Evolutionary conservation across 2,888 invertebrate species (phyloP).

Genomic region (Trichogramma evanescens): DNA sequence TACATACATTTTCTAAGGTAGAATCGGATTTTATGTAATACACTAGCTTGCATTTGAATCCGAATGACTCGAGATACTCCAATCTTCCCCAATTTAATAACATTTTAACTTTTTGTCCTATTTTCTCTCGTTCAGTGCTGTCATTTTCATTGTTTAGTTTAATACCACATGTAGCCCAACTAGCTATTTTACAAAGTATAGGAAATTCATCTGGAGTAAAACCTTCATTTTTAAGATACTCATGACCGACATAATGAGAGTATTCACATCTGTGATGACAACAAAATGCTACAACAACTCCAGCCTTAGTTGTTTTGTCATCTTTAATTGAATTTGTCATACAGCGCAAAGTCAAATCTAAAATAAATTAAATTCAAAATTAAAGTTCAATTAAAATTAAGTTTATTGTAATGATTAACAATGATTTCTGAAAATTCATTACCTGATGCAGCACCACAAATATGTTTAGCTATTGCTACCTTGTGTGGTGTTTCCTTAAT

Average conservation of each 20-base stretch:
- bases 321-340: conserved; percentile 48
- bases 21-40: conserved; percentile 60
- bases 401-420: conserved; percentile 10
- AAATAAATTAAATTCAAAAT: conserved; percentile 19
- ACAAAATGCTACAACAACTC: conserved; percentile 74
- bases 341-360: conserved; percentile 70
- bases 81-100: conserved; percentile 72
- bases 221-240: conserved; percentile 53
- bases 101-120: conserved; percentile 70
- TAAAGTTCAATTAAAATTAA: neutral
- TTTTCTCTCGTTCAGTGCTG: conserved; percentile 50
- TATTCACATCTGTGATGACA: conserved; percentile 84
- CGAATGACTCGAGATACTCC: conserved; percentile 53
- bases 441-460: conserved; percentile 86
- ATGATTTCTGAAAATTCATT: conserved; percentile 9
- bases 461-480: conserved; percentile 77
- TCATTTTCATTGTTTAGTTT: conserved; percentile 45
- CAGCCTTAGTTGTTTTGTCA: conserved; percentile 46
- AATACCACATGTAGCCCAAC: conserved; percentile 84
- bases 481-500: conserved; percentile 47
- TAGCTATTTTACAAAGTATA: conserved; percentile 71
- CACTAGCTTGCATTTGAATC: conserved; percentile 58
- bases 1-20: conserved; percentile 74
- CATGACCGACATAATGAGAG: conserved; percentile 61
- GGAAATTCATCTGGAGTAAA: conserved; percentile 61